Conservation (phyloP, 2,113 vertebrate genomes). For the Colius striatus region DNA sequence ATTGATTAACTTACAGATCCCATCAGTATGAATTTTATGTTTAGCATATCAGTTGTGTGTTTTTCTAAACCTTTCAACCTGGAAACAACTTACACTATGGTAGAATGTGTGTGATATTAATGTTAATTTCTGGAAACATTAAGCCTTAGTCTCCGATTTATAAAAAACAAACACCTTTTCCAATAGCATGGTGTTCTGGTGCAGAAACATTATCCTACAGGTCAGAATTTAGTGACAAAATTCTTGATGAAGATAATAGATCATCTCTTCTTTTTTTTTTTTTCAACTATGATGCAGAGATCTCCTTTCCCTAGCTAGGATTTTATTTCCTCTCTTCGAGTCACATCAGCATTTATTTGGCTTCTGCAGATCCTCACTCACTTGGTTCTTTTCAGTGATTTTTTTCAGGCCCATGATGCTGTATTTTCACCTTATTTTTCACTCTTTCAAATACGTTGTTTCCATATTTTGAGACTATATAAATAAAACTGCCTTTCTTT, state of each 20-base stretch:
- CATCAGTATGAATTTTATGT: not conserved
- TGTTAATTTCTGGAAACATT: not conserved
- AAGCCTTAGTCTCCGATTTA: not conserved
- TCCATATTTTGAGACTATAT: not conserved
- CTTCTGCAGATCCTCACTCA: not conserved
- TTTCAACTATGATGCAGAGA: not conserved
- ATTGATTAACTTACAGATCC: not conserved
- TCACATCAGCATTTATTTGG: not conserved
- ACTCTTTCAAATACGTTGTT: not conserved
- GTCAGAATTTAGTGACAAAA: not conserved
- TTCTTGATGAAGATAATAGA: not conserved
- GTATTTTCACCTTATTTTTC: constrained; percentile 14
- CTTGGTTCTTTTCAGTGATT: not conserved
- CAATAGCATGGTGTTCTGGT: not conserved
- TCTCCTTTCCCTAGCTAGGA: not conserved
- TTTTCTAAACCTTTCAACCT: constrained; percentile 2
- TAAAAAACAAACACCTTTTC: not conserved
- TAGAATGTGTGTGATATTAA: not conserved
- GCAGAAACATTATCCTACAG: not conserved
- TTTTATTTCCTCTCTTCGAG: not conserved
- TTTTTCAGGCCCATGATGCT: not conserved
- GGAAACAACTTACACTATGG: not conserved
- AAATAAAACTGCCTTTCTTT: not conserved
- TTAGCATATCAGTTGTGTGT: not conserved
- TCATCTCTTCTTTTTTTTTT: not conserved